These are phyloP conservation scores for Lepilemur septentrionalis DNA, from an alignment of 2,797 vertebrate species.

Conservation along the genomic window DNA sequence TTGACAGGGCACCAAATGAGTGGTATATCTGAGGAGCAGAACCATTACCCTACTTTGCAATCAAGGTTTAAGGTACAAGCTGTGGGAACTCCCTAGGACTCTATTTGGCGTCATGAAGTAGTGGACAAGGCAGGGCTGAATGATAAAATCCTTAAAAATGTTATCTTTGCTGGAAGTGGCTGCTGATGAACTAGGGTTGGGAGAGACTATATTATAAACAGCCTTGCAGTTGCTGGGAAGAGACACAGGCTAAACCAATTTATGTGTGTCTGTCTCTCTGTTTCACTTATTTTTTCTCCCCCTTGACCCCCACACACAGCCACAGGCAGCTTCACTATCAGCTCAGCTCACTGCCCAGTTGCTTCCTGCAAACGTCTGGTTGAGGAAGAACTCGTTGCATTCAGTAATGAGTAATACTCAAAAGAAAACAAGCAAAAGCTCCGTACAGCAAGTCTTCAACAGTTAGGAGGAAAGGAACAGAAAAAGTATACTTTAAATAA, in stretches of 20 bases:
- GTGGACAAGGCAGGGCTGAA: background rate
- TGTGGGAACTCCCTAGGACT: background rate
- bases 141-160: background rate
- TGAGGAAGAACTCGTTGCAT: background rate
- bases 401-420: background rate
- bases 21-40: background rate
- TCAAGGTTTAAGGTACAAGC: background rate
- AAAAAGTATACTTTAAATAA: conserved; percentile 2
- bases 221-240: background rate
- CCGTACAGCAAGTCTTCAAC: background rate
- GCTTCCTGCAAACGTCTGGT: background rate
- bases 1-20: background rate
- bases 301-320: background rate
- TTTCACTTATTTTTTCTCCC: background rate
- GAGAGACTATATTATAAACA: background rate
- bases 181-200: background rate
- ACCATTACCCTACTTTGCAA: background rate
- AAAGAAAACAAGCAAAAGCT: conserved; percentile 27
- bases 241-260: background rate
- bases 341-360: background rate
- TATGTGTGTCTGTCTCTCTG: background rate
- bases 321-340: background rate
- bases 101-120: background rate
- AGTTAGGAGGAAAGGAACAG: background rate
- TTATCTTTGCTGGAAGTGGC: background rate